These are phyloP conservation scores for Pinctada fucata DNA, from an alignment of 2,888 invertebrate genomes.

Conservation along the genomic window DNA sequence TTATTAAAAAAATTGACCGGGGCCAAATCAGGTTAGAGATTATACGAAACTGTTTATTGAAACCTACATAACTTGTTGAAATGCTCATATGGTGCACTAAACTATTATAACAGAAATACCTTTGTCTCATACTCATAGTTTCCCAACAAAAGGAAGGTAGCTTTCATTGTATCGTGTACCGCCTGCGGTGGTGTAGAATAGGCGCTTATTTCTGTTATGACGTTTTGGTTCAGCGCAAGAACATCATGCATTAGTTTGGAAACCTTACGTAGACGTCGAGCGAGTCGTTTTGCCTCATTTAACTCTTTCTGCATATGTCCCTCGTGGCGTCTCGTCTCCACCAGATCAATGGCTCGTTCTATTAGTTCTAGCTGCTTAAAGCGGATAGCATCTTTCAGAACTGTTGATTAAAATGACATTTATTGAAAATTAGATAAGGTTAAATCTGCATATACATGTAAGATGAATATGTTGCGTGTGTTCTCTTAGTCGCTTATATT, in stretches of 20 bases:
- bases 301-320: conserved; percentile 52
- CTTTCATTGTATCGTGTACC: conserved; percentile 71
- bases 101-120: too few species aligned
- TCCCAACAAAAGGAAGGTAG: conserved; percentile 69
- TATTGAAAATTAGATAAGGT: too few species aligned
- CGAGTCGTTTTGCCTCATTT: conserved; percentile 54
- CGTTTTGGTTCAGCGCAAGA: conserved; percentile 68
- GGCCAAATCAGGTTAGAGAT: too few species aligned
- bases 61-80: too few species aligned
- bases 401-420: conserved; percentile 32
- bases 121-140: conserved; percentile 70
- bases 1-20: too few species aligned
- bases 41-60: too few species aligned
- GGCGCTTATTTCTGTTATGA: conserved; percentile 72
- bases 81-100: too few species aligned
- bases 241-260: conserved; percentile 62
- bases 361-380: conserved; percentile 54
- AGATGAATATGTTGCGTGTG: too few species aligned
- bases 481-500: too few species aligned
- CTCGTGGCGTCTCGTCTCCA: conserved; percentile 57
- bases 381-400: conserved; percentile 52
- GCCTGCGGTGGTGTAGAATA: conserved; percentile 67
- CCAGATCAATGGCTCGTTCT: conserved; percentile 54
- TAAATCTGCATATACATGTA: too few species aligned
- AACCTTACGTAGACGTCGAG: conserved; percentile 55